A percentile compares a stretch with the other conserved stretches of the same genome.
These are phyloP conservation scores for Cryptosula pallasiana DNA, from an alignment of 2,888 invertebrate species.

Conservation along the genomic window DNA sequence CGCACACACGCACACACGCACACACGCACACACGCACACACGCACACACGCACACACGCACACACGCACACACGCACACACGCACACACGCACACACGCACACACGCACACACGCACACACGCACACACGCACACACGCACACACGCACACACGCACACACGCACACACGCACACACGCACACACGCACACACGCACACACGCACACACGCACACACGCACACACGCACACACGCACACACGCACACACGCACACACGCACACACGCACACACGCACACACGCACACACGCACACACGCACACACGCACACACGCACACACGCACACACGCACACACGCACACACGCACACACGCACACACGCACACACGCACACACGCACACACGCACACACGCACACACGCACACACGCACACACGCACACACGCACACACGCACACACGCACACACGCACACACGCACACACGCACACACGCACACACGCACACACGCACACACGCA, in stretches of 20 bases:
- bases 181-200: neutral
- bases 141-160: neutral
- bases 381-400: neutral
- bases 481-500: conserved; percentile 21
- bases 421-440: too few species aligned
- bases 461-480: too few species aligned
- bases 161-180: neutral
- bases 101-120: neutral
- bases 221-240: neutral
- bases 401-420: too few species aligned
- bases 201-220: neutral
- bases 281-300: neutral
- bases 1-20: neutral
- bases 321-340: neutral
- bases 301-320: neutral
- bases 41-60: neutral
- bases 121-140: neutral
- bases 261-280: too few species aligned
- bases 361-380: neutral
- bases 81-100: neutral
- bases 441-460: too few species aligned
- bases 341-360: neutral
- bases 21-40: neutral
- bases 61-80: neutral
- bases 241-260: neutral